A percentile compares a stretch with the other conserved stretches of the same genome.
Evolutionary conservation across 2,888 invertebrate species (phyloP).

Genomic region (Herminia tarsipennalis): DNA sequence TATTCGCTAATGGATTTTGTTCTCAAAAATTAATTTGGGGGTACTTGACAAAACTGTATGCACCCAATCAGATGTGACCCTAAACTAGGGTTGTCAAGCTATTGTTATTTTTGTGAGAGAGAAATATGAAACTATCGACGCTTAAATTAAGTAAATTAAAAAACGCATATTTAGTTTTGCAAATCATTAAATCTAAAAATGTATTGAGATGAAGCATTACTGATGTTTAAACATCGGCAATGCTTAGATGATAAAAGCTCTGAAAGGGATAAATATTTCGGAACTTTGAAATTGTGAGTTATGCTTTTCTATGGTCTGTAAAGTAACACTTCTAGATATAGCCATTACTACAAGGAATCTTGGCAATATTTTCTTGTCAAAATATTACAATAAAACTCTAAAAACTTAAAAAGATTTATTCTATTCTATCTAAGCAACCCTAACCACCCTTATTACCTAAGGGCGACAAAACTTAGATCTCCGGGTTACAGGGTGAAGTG

Average conservation of each 20-base stretch:
- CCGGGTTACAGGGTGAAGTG: slow-evolving; percentile 76
- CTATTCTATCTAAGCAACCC: slow-evolving; percentile 32
- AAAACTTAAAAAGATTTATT: slow-evolving; percentile 37
- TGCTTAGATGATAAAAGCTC: no score
- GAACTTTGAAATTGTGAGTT: no score
- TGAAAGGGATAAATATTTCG: no score
- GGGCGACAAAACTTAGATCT: slow-evolving; percentile 75
- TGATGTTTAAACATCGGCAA: no score
- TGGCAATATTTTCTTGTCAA: not conserved
- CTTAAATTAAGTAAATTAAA: not conserved
- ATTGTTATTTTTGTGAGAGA: slow-evolving; percentile 47
- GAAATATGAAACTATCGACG: slow-evolving; percentile 1
- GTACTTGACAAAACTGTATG: slow-evolving; percentile 79
- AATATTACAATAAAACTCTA: not conserved
- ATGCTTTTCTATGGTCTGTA: no score
- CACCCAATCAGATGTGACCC: slow-evolving; percentile 73
- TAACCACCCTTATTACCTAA: slow-evolving; percentile 53
- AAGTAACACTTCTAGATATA: no score
- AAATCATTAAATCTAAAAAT: no score
- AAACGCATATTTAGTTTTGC: no score
- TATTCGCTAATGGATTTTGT: slow-evolving; percentile 84
- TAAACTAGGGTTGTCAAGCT: slow-evolving; percentile 44
- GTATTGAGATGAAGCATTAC: no score
- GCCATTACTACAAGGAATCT: no score
- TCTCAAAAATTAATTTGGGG: slow-evolving; percentile 84